These are phyloP conservation scores for Sarotherodon lohbergeri DNA, from an alignment of 2,113 vertebrate genomes.

Conservation along the genomic window DNA sequence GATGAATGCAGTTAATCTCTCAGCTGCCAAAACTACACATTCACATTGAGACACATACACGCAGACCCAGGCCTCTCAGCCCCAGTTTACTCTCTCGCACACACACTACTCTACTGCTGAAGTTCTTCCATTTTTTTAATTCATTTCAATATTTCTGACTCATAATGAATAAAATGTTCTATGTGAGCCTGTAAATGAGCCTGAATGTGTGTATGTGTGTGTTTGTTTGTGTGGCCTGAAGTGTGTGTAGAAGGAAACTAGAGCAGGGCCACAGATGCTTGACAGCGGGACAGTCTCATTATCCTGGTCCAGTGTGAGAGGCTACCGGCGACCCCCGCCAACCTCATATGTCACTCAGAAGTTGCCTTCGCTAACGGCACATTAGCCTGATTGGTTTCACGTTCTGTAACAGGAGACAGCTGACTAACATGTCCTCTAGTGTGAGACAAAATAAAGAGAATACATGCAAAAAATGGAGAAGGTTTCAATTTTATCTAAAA, in stretches of 20 bases:
- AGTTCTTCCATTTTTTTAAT: background rate
- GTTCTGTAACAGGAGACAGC: background rate
- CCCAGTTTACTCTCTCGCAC: background rate
- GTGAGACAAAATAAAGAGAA: background rate
- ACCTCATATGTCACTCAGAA: conserved; percentile 47
- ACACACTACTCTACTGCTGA: background rate
- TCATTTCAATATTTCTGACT: background rate
- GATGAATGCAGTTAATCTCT: conserved; percentile 63
- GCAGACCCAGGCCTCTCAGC: background rate
- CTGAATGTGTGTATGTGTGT: background rate
- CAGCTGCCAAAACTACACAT: conserved; percentile 41
- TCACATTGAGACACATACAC: background rate
- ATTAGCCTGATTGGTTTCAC: conserved; percentile 29
- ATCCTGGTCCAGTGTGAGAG: conserved; percentile 37
- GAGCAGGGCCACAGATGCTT: conserved; percentile 57
- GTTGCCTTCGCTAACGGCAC: background rate
- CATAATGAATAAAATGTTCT: background rate
- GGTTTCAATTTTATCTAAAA: background rate
- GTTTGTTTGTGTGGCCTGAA: background rate
- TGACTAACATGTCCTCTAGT: background rate
- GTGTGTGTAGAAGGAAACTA: conserved; percentile 13
- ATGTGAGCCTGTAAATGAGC: background rate
- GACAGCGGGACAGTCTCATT: conserved; percentile 59
- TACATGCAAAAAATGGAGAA: background rate
- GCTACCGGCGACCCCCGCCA: conserved; percentile 29